Base-by-base conservation (phyloP, 2,113 vertebrate genomes). In the Cyprinodon variegatus region DNA sequence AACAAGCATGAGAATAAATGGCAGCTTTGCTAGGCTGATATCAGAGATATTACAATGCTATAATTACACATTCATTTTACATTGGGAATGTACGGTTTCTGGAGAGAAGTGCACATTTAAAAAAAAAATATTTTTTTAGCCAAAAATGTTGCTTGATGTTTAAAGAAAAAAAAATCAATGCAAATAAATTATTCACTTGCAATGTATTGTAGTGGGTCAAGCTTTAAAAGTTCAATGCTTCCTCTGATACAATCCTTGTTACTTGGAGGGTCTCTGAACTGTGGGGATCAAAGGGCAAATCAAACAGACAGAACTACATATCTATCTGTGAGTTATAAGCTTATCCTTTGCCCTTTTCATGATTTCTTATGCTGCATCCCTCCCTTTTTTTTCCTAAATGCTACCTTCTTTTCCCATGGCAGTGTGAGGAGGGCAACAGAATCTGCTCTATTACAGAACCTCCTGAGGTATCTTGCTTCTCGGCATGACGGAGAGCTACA, bases 391-490 rank as follows among this genome's bases (percentile, higher is more conserved):
- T 67, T 69, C 37, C 62, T 61, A 76, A 83, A 74, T 38, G 5
- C 76, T 81, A 50, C 68, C 67, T 84, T 70, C 80, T 83, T 78
- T 83, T 89, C 86, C 84, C 61, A 72, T 77, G 83, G 90, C 82
- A 80, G 79, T 77, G 83, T 64, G 72, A 88, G 77, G 82, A 63
- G 15, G 76, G 88, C 77, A 89, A 89, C 81, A 83, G 72, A 83
- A 91, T 90, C 77, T 64, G 68, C 87, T 84, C 75, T 81, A 87
- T 86, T 91, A 87, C 57, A 73, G 79, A 87, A 86, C 83, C 91
- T 91, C 91, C 71, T 70, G 89, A 91, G 91, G 85, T 86, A 86
- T 81, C 82, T 85, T 80, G 77, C 87, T 88, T 87, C 83, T 90
- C 89, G 91, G 88, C 89, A 90, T 84, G 87, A 78, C 88, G 84